phyloP scores from a whole-genome alignment of 2,888 invertebrate species.

The Deilephila porcellus region DNA sequence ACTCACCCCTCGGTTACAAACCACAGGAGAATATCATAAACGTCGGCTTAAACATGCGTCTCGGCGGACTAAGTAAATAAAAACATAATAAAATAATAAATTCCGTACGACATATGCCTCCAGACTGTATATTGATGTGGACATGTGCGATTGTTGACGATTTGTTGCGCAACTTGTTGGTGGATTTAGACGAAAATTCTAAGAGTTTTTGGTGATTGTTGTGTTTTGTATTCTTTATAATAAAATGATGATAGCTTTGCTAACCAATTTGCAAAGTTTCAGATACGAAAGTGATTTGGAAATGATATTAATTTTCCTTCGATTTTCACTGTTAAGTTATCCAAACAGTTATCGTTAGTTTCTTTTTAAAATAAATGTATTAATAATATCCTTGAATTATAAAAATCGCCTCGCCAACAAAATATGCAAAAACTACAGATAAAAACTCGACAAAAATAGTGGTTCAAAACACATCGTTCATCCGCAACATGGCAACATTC shows the following conservation, averaged over 20 bases:
- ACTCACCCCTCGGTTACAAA: constrained; percentile 70
- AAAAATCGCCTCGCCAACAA: too few relatives aligned
- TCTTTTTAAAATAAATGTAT: not conserved
- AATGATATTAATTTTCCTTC: too few relatives aligned
- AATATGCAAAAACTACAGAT: not conserved
- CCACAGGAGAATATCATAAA: constrained; percentile 84
- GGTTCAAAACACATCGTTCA: constrained; percentile 10
- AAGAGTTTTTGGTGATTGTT: not conserved
- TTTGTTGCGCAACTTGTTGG: constrained; percentile 34
- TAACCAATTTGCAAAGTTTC: too few relatives aligned
- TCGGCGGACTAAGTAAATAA: constrained; percentile 80
- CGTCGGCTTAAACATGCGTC: constrained; percentile 84
- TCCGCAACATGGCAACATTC: constrained; percentile 4
- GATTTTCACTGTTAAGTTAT: too few relatives aligned
- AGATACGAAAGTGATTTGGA: too few relatives aligned
- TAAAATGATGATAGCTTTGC: too few relatives aligned
- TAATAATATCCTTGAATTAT: too few relatives aligned
- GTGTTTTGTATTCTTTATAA: not conserved
- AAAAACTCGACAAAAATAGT: not conserved
- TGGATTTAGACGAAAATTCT: constrained; percentile 1
- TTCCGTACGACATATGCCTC: constrained; percentile 79
- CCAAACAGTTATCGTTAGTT: too few relatives aligned
- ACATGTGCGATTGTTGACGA: constrained; percentile 30
- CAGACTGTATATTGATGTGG: constrained; percentile 45
- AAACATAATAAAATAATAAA: constrained; percentile 84